Base-by-base conservation (phyloP, 2,113 vertebrate genomes). In the Gasterosteus nipponicus region DNA sequence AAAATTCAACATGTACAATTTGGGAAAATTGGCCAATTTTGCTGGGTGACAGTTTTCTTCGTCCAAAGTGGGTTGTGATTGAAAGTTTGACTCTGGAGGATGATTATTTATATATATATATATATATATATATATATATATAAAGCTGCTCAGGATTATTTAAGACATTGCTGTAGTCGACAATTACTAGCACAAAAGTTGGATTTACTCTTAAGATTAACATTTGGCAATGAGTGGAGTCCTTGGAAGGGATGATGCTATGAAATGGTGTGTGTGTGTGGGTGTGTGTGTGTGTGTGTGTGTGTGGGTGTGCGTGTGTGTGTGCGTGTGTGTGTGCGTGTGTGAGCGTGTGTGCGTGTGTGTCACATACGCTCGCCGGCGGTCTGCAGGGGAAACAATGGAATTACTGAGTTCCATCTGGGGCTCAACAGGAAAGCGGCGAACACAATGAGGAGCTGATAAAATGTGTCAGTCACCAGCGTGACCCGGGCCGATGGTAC, bases 401-500 rank as follows among this genome's bases (percentile, higher is more conserved):
- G 82, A 77, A 87, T 75, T 82, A 83, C 80, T 81, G 59, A 3
- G 75, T 82, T 87, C 85, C 91, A 92, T 91, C 92, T 93, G 89
- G 42, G 85, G 76, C 86, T 84, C 88, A 38, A 69, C 70, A 68
- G 71, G 69, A 82, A 78, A 53, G 49, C 78, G 26, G 42, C 81
- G 31, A 71, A 75, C 73, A 87, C 89, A 89, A 91, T 88, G 82
- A 83, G 66, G 73, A 84, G 73, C 90, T 91, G 87, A 90, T 92
- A 81, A 87, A 88, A 90, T 70, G 86, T 92, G 91, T 93, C 93
- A 91, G 86, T 92, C 90, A 90, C 75, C 65, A 12, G 38, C 73
- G 85, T 83, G 62, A 78, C 76, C 63, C 4, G 19, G 74, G 65
- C 83, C 80, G 85, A 80, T 86, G 87, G 81, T 73, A 84, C 84